Percentiles rank a stretch among this genome's conserved stretches.
Conservation (phyloP, 2,797 vertebrate genomes). For the Argentina silus region DNA sequence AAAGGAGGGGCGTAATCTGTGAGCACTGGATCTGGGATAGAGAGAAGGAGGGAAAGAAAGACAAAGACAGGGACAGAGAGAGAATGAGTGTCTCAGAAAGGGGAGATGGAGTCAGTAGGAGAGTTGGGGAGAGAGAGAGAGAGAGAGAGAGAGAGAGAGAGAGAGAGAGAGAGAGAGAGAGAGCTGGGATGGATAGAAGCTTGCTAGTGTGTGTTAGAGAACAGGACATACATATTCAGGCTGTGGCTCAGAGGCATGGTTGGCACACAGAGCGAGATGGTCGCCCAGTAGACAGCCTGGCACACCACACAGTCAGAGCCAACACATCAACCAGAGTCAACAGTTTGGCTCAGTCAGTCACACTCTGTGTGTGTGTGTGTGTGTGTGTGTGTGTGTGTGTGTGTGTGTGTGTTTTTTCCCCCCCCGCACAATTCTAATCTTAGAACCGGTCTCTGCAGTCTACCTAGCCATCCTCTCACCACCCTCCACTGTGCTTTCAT, state of each 20-base stretch:
- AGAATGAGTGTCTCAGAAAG: no score
- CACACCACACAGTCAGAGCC: slow-evolving; percentile 44
- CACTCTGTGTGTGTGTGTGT: neutral
- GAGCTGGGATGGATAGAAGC: neutral
- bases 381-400: slow-evolving; percentile 12
- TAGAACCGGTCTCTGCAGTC: neutral
- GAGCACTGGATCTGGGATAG: neutral
- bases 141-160: neutral
- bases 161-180: neutral
- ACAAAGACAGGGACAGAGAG: neutral
- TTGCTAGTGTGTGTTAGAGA: slow-evolving; percentile 54
- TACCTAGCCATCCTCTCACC: neutral
- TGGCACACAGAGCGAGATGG: slow-evolving; percentile 62
- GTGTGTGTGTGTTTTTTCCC: neutral
- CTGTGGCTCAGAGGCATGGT: slow-evolving; percentile 47
- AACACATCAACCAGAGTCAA: slow-evolving; percentile 48
- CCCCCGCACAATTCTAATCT: neutral
- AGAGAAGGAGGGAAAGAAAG: slow-evolving; percentile 13
- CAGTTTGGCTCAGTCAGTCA: slow-evolving; percentile 21
- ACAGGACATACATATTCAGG: slow-evolving; percentile 73
- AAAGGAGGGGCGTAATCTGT: no score
- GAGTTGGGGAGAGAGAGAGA: slow-evolving; percentile 20
- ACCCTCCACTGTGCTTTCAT: neutral
- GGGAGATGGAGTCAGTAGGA: neutral
- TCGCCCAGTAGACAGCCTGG: slow-evolving; percentile 48